Percentiles rank a stretch among this genome's conserved stretches.
phyloP scores from a whole-genome alignment of 2,888 invertebrate genomes.

The Lochmaea crataegi region DNA sequence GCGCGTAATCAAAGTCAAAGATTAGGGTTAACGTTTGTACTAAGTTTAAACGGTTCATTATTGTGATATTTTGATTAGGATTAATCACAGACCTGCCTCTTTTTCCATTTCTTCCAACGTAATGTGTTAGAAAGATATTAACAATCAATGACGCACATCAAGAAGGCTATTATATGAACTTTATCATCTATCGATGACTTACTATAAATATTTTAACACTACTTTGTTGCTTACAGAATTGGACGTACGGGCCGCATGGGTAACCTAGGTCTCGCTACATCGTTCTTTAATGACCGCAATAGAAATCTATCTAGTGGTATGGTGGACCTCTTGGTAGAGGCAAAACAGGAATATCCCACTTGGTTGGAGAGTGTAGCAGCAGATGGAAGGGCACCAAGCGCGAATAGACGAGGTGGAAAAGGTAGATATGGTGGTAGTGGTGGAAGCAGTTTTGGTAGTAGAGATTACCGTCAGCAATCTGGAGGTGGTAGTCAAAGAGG shows the following conservation, averaged over 20 bases:
- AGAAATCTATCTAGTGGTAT: constrained; percentile 93
- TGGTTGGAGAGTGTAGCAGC: constrained; percentile 81
- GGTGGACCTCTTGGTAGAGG: constrained; percentile 91
- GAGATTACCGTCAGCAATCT: constrained; percentile 78
- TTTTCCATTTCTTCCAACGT: no score
- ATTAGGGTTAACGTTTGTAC: no score
- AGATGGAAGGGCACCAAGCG: constrained; percentile 68
- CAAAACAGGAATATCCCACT: constrained; percentile 94
- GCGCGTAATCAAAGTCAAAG: no score
- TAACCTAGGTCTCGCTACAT: constrained; percentile 96
- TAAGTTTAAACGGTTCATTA: no score
- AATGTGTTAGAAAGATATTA: no score
- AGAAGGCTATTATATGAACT: no score
- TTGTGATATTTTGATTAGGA: no score
- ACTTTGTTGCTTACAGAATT: constrained; percentile 39
- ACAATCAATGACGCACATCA: no score
- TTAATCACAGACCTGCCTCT: no score
- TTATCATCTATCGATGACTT: no score
- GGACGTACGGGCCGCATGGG: constrained; percentile 85
- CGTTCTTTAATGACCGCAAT: constrained; percentile 99
- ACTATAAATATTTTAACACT: no score
- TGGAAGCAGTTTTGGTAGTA: constrained; percentile 66
- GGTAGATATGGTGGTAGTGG: constrained; percentile 66
- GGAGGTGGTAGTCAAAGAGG: constrained; percentile 47
- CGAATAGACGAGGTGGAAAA: constrained; percentile 65